Evolutionary conservation across 2,888 invertebrate genomes (phyloP).

Genomic region (Sminthurinus aureus): DNA sequence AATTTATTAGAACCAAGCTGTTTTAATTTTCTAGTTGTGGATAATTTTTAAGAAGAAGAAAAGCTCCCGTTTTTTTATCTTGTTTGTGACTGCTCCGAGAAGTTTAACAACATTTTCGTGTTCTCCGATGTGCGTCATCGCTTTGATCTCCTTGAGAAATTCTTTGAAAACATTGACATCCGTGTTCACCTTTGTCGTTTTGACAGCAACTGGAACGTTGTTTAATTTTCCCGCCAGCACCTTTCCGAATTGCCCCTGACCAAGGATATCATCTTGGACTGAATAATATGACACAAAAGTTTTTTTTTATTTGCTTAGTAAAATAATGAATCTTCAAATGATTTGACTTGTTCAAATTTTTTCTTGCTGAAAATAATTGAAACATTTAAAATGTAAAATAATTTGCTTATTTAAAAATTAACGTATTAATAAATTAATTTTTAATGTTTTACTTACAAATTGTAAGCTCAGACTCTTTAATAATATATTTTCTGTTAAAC

Average conservation of each 20-base stretch:
- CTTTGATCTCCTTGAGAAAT: neutral
- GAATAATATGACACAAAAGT: no score
- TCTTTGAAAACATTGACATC: neutral
- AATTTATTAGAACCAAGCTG: no score
- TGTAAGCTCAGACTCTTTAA: neutral
- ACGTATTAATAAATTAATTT: no score
- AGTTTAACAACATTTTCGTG: neutral
- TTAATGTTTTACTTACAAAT: neutral
- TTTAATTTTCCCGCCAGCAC: neutral
- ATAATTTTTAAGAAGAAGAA: no score
- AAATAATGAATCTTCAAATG: no score
- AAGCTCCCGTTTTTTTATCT: neutral
- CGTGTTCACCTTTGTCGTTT: neutral
- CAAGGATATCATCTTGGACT: neutral
- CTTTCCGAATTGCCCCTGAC: neutral
- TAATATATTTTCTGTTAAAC: constrained; percentile 37
- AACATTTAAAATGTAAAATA: neutral
- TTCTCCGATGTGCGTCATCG: neutral
- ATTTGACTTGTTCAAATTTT: neutral
- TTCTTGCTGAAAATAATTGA: neutral
- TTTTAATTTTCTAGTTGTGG: no score
- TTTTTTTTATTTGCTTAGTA: no score
- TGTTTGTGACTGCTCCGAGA: neutral
- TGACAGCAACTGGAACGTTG: neutral
- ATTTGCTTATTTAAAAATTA: no score